These are phyloP conservation scores for Drosophila leontia DNA, from an alignment of 1,140 invertebrate species.

Conservation along the genomic window DNA sequence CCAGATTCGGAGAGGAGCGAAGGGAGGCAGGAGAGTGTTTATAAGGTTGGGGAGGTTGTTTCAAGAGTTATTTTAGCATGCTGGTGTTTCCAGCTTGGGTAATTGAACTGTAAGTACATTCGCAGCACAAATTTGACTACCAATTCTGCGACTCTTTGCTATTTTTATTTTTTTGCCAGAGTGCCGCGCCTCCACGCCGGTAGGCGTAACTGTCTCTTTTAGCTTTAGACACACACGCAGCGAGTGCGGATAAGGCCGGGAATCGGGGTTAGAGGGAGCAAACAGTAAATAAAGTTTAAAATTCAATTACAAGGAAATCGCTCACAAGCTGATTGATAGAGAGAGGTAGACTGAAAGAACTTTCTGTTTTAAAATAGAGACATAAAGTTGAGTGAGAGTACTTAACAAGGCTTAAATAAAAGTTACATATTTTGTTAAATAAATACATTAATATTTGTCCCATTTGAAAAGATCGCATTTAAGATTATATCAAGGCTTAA, in stretches of 20 bases:
- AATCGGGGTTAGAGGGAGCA: constrained; percentile 23
- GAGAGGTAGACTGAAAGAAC: background rate
- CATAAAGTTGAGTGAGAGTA: no score
- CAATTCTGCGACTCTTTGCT: constrained; percentile 6
- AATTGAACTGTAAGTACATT: constrained; percentile 80
- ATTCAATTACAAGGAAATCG: constrained; percentile 79
- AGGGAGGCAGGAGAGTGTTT: background rate
- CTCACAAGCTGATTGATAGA: constrained; percentile 72
- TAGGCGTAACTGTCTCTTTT: constrained; percentile 33
- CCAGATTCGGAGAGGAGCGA: constrained; percentile 1
- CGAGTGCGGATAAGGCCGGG: background rate
- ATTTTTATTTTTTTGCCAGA: constrained; percentile 18
- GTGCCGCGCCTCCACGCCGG: constrained; percentile 9
- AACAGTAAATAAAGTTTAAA: constrained; percentile 82
- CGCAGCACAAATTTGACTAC: constrained; percentile 12
- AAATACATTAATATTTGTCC: no score
- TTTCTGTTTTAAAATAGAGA: background rate
- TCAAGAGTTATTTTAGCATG: constrained; percentile 18
- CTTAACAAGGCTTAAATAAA: background rate
- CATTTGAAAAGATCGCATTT: background rate
- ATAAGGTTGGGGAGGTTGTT: background rate
- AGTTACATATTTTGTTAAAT: background rate
- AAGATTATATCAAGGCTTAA: background rate
- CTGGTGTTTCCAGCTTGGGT: constrained; percentile 49
- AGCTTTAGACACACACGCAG: background rate